Evolutionary conservation across 2,113 vertebrate species (phyloP).

Genomic region (Cyanoramphus novaezelandiae): DNA sequence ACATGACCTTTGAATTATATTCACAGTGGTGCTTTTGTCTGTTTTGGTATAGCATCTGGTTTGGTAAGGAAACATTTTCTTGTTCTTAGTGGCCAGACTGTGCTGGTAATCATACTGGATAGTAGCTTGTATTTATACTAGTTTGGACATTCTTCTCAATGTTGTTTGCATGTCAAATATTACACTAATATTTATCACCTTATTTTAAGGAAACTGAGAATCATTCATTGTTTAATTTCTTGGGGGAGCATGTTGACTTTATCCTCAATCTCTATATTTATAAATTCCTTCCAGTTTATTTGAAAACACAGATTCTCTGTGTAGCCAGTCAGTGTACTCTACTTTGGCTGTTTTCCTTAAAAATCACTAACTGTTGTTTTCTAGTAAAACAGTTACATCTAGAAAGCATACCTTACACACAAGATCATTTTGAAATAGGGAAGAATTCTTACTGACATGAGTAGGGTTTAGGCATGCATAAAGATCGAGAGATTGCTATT

Average conservation of each 20-base stretch:
- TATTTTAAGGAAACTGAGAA: not conserved
- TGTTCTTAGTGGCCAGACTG: not conserved
- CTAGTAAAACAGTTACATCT: not conserved
- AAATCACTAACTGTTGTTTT: not conserved
- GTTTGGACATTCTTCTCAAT: not conserved
- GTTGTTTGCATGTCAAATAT: not conserved
- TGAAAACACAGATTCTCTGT: conserved; percentile 3
- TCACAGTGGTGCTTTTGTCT: conserved; percentile 28
- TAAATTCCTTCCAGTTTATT: conserved; percentile 34
- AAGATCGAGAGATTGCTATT: not conserved
- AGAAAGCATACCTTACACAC: not conserved
- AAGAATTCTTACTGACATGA: not conserved
- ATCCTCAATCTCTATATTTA: conserved; percentile 33
- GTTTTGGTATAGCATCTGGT: conserved; percentile 46
- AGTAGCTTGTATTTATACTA: conserved; percentile 8
- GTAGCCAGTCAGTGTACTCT: not conserved
- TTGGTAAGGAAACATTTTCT: conserved; percentile 25
- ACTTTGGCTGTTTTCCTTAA: not conserved
- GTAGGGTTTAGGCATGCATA: not conserved
- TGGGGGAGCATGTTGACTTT: not conserved
- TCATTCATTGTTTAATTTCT: conserved; percentile 12
- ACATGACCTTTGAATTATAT: conserved; percentile 13
- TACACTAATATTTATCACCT: conserved; percentile 16
- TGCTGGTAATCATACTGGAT: not conserved
- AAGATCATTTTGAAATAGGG: not conserved